Evolutionary conservation across 2,888 invertebrate species (phyloP).

Genomic region (Himalopsyche tibetana): DNA sequence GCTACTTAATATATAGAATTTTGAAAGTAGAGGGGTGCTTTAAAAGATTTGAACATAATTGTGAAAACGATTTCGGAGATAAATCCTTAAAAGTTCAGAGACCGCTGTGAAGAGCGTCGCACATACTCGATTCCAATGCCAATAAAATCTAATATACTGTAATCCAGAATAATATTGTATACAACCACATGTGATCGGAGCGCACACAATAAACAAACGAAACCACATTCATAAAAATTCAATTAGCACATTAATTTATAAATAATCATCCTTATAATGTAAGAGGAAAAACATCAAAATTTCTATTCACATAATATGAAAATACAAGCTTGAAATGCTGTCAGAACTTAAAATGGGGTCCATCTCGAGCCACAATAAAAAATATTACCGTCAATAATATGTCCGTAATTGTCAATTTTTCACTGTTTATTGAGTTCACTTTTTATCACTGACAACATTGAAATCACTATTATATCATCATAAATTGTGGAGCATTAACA

Average conservation of each 20-base stretch:
- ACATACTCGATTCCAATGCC: too few relatives aligned
- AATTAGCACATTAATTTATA: conserved; percentile 57
- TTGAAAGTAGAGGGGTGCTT: too few relatives aligned
- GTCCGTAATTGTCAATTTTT: not conserved
- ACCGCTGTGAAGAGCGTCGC: too few relatives aligned
- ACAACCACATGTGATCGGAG: conserved; percentile 31
- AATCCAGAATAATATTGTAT: conserved; percentile 32
- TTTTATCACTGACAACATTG: conserved; percentile 30
- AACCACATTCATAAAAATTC: conserved; percentile 49
- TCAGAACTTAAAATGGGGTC: conserved; percentile 14
- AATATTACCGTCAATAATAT: conserved; percentile 35
- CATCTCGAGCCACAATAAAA: conserved; percentile 18
- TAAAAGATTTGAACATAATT: too few relatives aligned
- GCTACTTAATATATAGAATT: too few relatives aligned
- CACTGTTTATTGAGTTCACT: conserved; percentile 29
- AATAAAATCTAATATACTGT: too few relatives aligned
- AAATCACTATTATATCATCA: conserved; percentile 24
- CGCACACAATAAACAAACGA: conserved; percentile 50
- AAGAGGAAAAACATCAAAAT: conserved; percentile 62
- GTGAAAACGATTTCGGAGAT: not conserved
- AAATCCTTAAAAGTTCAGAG: not conserved
- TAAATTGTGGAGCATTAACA: conserved; percentile 4
- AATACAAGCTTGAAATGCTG: conserved; percentile 58
- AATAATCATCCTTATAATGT: conserved; percentile 58
- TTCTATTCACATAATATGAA: conserved; percentile 64